Percentiles rank a stretch among this genome's conserved stretches.
These are phyloP conservation scores for Meloidogyne chitwoodi DNA, from an alignment of 1,140 invertebrate genomes.

Conservation along the genomic window DNA sequence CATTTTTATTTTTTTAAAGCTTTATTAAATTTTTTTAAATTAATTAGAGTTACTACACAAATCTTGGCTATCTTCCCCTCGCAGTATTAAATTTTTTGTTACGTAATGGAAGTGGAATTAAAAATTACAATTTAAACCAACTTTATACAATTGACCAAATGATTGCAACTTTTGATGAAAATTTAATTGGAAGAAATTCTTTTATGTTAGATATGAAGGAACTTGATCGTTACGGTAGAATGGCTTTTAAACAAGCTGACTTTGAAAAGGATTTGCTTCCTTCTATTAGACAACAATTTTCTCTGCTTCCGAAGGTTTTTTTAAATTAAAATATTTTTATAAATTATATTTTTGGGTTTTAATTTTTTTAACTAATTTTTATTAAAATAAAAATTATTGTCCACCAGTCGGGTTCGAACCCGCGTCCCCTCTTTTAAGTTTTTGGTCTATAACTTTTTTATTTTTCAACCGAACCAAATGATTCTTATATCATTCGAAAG, in stretches of 20 bases:
- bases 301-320: constrained; percentile 16
- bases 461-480: background rate
- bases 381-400: constrained; percentile 31
- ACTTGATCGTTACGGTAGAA: constrained; percentile 20
- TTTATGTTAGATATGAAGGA: constrained; percentile 37
- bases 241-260: constrained; percentile 22
- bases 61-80: constrained; percentile 44
- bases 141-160: constrained; percentile 52
- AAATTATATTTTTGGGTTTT: no score
- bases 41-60: constrained; percentile 38
- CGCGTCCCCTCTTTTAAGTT: no score
- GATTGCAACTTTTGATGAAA: constrained; percentile 47
- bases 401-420: background rate
- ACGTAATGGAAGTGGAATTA: constrained; percentile 51
- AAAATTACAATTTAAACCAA: constrained; percentile 34
- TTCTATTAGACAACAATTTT: background rate
- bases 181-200: constrained; percentile 38
- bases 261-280: constrained; percentile 15
- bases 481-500: no score
- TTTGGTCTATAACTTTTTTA: constrained; percentile 8
- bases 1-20: no score
- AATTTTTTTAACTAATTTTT: constrained; percentile 3
- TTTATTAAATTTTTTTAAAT: no score
- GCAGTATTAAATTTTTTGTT: constrained; percentile 55
- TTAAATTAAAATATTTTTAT: background rate